Conservation (phyloP, 2,113 vertebrate genomes). For the Motacilla alba region DNA sequence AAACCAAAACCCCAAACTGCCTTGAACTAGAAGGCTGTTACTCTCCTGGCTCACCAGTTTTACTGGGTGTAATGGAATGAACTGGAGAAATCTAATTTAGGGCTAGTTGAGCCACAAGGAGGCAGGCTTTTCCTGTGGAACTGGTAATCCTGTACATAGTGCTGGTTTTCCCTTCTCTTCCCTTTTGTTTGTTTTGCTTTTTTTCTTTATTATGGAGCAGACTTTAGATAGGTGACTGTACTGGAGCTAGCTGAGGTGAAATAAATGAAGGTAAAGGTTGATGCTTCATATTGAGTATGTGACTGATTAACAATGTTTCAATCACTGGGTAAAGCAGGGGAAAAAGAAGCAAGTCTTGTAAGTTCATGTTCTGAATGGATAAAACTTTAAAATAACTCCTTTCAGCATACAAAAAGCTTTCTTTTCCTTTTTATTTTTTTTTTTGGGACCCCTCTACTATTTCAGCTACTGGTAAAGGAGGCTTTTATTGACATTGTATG, state of each 20-base stretch:
- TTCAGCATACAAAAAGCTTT: background rate
- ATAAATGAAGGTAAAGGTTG: background rate
- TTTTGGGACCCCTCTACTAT: background rate
- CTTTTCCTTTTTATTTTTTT: background rate
- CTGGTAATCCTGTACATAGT: background rate
- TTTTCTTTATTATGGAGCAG: background rate
- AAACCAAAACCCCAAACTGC: background rate
- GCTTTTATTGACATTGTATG: background rate
- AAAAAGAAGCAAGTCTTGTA: background rate
- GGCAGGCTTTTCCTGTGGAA: slow-evolving; percentile 39
- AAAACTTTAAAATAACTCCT: background rate
- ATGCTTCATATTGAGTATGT: background rate
- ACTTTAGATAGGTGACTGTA: background rate
- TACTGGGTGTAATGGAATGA: background rate
- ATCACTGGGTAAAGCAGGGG: background rate
- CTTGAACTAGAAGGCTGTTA: background rate
- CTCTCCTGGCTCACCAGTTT: background rate
- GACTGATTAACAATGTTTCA: background rate
- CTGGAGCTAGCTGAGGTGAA: background rate
- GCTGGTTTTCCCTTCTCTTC: background rate
- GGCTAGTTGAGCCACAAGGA: slow-evolving; percentile 30
- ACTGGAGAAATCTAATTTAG: background rate
- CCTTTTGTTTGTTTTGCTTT: background rate
- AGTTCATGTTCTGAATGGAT: background rate
- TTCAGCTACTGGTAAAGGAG: background rate